These are phyloP conservation scores for Ectemnius cavifrons DNA, from an alignment of 2,888 invertebrate genomes.

Conservation along the genomic window DNA sequence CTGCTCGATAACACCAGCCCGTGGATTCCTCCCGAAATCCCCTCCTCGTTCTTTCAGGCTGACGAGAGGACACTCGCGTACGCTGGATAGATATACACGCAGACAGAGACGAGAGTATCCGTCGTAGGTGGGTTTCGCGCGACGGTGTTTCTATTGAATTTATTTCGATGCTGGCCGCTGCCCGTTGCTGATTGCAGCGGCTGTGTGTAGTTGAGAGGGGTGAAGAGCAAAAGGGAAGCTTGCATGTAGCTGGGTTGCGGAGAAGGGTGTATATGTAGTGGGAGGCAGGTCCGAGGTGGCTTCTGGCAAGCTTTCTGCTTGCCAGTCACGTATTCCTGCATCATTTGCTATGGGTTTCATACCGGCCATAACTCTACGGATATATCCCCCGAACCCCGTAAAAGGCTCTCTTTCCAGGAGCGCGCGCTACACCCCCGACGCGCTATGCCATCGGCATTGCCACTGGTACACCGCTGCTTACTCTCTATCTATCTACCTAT, in stretches of 20 bases:
- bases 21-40: not conserved
- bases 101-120: not conserved
- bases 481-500: not conserved
- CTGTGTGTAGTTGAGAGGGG: constrained; percentile 4
- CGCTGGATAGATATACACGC: no score
- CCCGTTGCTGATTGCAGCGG: constrained; percentile 71
- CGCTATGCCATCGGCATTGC: constrained; percentile 2
- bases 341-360: constrained; percentile 78
- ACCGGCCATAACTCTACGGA: constrained; percentile 75
- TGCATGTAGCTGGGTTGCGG: constrained; percentile 54
- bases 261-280: constrained; percentile 27
- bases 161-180: constrained; percentile 63
- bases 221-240: no score
- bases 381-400: constrained; percentile 58
- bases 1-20: not conserved
- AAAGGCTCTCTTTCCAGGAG: constrained; percentile 4
- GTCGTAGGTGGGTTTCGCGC: constrained; percentile 37
- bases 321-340: constrained; percentile 75
- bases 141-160: constrained; percentile 65
- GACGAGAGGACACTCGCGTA: no score
- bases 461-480: constrained; percentile 4
- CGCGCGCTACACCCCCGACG: constrained; percentile 19
- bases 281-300: constrained; percentile 38
- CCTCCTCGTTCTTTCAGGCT: not conserved
- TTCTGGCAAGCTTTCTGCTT: constrained; percentile 58